Conservation (phyloP, 2,888 invertebrate species). For the Polydrusus tereticollis region DNA sequence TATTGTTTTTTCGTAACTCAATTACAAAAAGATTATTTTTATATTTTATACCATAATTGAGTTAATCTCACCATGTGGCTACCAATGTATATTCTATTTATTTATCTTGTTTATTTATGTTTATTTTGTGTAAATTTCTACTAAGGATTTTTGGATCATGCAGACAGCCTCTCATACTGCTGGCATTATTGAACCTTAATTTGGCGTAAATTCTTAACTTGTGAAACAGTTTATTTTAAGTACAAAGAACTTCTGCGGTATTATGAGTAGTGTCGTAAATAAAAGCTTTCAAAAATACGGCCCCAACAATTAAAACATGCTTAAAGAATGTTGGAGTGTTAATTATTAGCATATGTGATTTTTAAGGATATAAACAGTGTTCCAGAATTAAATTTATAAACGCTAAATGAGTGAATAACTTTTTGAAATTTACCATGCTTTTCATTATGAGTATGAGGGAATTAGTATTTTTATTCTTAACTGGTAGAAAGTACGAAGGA, state of each 20-base stretch:
- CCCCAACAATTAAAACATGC: conserved; percentile 41
- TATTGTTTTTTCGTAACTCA: too few relatives aligned
- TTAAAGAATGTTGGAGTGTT: conserved; percentile 41
- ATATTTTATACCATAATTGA: too few relatives aligned
- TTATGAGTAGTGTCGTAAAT: conserved; percentile 41
- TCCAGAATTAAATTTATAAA: background rate
- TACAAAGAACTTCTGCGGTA: conserved; percentile 34
- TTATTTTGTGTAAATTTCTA: too few relatives aligned
- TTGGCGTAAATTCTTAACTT: background rate
- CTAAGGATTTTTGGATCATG: background rate
- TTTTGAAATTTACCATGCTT: background rate
- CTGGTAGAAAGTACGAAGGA: too few relatives aligned
- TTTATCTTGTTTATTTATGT: too few relatives aligned
- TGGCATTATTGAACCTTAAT: background rate
- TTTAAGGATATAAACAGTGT: conserved; percentile 17
- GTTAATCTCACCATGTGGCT: too few relatives aligned
- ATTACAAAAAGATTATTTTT: too few relatives aligned
- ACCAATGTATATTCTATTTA: too few relatives aligned
- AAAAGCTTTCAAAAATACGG: conserved; percentile 37
- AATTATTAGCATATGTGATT: conserved; percentile 40
- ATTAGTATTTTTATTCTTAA: too few relatives aligned
- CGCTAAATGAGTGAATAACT: background rate
- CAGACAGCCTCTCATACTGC: background rate
- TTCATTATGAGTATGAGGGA: too few relatives aligned
- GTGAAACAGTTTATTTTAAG: conserved; percentile 31